Evolutionary conservation across 2,888 invertebrate genomes (phyloP).

Genomic region (Chaitophorus viminalis): DNA sequence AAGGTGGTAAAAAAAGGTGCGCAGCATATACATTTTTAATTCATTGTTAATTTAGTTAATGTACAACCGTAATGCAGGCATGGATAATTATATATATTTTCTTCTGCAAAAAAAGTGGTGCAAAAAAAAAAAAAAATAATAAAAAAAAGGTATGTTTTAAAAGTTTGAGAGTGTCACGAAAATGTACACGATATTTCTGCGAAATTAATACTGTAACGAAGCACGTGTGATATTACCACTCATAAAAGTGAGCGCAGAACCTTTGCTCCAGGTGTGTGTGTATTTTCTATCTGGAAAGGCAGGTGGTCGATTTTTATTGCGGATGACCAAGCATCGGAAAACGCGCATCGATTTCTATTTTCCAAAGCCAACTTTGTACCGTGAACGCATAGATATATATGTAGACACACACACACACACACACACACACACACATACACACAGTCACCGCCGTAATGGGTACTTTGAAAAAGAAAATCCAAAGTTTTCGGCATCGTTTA

Average conservation of each 20-base stretch:
- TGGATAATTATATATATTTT: neutral
- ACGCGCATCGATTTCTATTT: neutral
- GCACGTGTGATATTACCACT: neutral
- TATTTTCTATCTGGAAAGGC: neutral
- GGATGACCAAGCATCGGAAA: neutral
- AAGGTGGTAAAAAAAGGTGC: neutral
- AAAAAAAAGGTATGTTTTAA: conserved; percentile 27
- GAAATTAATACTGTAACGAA: neutral
- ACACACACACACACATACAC: too few relatives aligned
- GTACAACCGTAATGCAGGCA: neutral
- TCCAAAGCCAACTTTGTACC: neutral
- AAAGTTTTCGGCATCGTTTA: neutral
- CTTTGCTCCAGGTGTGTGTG: neutral
- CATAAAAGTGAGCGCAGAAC: neutral
- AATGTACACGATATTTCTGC: neutral
- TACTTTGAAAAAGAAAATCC: neutral
- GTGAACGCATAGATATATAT: neutral
- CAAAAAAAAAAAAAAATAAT: neutral
- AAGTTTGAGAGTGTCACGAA: neutral
- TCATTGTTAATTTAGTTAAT: conserved; percentile 32
- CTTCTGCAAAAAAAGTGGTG: neutral
- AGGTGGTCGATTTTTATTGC: conserved; percentile 39
- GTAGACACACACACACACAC: too few relatives aligned
- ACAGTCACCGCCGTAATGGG: conserved; percentile 27
- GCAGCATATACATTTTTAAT: neutral